Base-by-base conservation (phyloP, 2,888 invertebrate genomes). In the Tolmerus cingulatus region DNA sequence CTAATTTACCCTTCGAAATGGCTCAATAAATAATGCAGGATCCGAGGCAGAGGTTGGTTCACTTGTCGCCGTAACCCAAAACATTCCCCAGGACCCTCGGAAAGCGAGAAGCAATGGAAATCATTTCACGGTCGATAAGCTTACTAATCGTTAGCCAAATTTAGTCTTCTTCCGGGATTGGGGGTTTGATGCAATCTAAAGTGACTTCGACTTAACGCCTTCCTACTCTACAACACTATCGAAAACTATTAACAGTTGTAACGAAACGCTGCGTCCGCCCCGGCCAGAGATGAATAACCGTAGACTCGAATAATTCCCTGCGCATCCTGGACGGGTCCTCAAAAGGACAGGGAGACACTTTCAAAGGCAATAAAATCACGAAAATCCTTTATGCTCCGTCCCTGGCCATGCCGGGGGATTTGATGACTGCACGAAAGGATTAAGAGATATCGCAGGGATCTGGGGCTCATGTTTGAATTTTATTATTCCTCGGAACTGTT, bases 301-400 rank as follows among this genome's bases (percentile, higher is more conserved):
- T 40, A 14, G 37, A 16, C 40, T 14, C 43, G 23, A 12, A 3
- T 12, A 40, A 78, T n/a, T 37, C 78, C 23, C 19, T 9, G 23
- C 14, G 40, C 14, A 19, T 12, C 78, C 40, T 3, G 78, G 19
- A n/a, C 8, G 19, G 51, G 57, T 84, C 12, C 9, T 66, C 66
- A 37, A 66, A 66, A 66, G 84, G 84, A 66, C 34, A 23, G 4
- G 66, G 27, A 57, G 34, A 76, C 76, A 76, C 23, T 78, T 43
- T 40, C 66, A 40, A 84, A 37, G 66, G 66, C 74, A 84, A 84
- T 84, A 84, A 84, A 84, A 84, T 84, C 84, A 84, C 84, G 84
- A 84, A 84, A 84, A 84, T 84, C 84, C 84, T 84, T 84, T 84
- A 66, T 66, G 84, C 16, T 55, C 27, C 19, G 66, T 40, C 84